phyloP scores from a whole-genome alignment of 2,797 vertebrate genomes.

The Galago senegalensis region DNA sequence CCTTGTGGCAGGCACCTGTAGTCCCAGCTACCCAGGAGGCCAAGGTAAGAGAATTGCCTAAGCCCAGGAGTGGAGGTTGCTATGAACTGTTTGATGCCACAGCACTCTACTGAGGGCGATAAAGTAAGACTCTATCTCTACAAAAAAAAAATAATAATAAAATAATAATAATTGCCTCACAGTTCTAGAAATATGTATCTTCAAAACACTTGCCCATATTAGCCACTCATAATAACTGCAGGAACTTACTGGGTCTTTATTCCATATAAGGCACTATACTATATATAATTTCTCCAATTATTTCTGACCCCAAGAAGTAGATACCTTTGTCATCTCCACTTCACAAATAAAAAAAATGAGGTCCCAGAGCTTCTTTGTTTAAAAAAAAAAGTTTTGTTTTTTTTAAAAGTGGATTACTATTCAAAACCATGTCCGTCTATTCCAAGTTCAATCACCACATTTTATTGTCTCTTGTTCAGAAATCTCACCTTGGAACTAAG shows the following conservation, averaged over 20 bases:
- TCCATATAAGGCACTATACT: neutral
- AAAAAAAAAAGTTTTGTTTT: neutral
- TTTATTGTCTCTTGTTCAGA: neutral
- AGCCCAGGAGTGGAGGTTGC: too few species aligned
- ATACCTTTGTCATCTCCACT: neutral
- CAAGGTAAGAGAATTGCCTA: too few species aligned
- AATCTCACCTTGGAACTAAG: neutral
- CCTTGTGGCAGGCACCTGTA: too few species aligned
- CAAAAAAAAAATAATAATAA: too few species aligned
- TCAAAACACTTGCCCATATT: neutral
- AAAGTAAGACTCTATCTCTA: too few species aligned
- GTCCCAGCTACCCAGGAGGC: too few species aligned
- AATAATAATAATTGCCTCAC: neutral
- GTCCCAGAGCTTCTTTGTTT: neutral
- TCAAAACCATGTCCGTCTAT: neutral
- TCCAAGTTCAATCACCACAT: neutral
- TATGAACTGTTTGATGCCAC: too few species aligned
- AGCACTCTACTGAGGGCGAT: too few species aligned
- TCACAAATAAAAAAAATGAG: slow-evolving; percentile 11
- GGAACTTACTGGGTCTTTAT: neutral
- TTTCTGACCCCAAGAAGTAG: neutral
- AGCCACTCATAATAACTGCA: neutral
- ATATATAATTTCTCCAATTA: neutral
- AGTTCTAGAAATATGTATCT: neutral
- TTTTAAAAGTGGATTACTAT: neutral